Conservation (phyloP, 2,113 vertebrate species). For the Phoenicopterus ruber region DNA sequence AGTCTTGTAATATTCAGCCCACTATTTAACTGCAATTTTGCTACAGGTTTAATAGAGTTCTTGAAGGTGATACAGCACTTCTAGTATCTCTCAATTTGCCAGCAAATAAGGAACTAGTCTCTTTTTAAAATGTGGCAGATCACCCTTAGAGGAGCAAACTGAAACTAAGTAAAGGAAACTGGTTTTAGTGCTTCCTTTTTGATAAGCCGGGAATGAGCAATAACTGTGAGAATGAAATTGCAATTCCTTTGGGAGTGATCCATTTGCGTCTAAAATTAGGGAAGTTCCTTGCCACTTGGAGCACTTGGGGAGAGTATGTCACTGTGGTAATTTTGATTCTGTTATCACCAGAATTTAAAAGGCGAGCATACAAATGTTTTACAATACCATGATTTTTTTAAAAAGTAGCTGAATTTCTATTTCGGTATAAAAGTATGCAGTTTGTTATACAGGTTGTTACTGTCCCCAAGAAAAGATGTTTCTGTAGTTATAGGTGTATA, state of each 20-base stretch:
- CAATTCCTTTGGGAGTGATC: slow-evolving; percentile 38
- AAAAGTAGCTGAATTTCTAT: slow-evolving; percentile 53
- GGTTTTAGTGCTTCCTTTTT: slow-evolving; percentile 51
- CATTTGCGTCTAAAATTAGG: slow-evolving; percentile 28
- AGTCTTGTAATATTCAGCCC: slow-evolving; percentile 56
- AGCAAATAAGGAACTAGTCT: slow-evolving; percentile 55
- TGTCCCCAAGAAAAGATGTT: slow-evolving; percentile 46
- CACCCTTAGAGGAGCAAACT: slow-evolving; percentile 44
- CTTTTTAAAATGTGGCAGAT: slow-evolving; percentile 28
- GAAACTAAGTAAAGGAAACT: slow-evolving; percentile 44
- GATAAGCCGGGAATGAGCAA: slow-evolving; percentile 47
- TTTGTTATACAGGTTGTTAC: slow-evolving; percentile 55
- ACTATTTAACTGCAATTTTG: slow-evolving; percentile 55
- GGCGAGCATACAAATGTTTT: slow-evolving; percentile 33
- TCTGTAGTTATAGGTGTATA: slow-evolving; percentile 57
- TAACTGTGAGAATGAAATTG: slow-evolving; percentile 28
- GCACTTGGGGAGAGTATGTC: slow-evolving; percentile 47
- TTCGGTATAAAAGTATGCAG: slow-evolving; percentile 39
- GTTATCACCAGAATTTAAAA: slow-evolving; percentile 34
- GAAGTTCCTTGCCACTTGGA: slow-evolving; percentile 45
- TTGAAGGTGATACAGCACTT: slow-evolving; percentile 27
- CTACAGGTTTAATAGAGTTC: slow-evolving; percentile 45
- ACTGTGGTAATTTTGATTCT: slow-evolving; percentile 57
- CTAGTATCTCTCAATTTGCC: slow-evolving; percentile 32
- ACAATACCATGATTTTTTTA: slow-evolving; percentile 35